Percentiles rank a stretch among this genome's conserved stretches.
Evolutionary conservation across 1,140 invertebrate species (phyloP).

Genomic region (Hyles vespertilio): DNA sequence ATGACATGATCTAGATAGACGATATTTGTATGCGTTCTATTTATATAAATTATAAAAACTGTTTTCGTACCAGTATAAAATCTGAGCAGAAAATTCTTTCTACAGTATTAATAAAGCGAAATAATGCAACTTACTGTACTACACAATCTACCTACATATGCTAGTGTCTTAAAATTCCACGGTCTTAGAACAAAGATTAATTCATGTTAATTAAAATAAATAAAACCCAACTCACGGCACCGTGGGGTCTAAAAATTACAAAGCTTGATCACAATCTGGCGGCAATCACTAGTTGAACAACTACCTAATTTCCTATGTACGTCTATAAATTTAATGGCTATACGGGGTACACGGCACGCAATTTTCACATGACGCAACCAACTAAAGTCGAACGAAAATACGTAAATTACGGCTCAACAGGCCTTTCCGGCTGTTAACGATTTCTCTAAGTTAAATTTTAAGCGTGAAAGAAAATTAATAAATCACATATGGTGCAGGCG

Average conservation of each 20-base stretch:
- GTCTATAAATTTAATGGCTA: slow-evolving; percentile 69
- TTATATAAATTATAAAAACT: no score
- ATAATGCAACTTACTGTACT: no score
- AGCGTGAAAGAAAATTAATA: slow-evolving; percentile 72
- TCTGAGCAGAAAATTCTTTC: no score
- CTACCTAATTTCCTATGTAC: slow-evolving; percentile 66
- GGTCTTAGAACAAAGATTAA: background rate
- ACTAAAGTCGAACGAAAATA: slow-evolving; percentile 49
- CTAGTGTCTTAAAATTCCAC: no score
- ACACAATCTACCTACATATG: no score
- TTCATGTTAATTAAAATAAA: slow-evolving; percentile 2
- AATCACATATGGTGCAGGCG: slow-evolving; percentile 50
- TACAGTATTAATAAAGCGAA: no score
- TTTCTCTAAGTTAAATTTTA: slow-evolving; percentile 65
- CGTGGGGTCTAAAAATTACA: slow-evolving; percentile 24
- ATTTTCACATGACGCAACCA: slow-evolving; percentile 62
- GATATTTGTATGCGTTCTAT: no score
- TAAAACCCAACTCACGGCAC: background rate
- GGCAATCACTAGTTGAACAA: slow-evolving; percentile 58
- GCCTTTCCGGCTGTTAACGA: slow-evolving; percentile 67
- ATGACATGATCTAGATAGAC: no score
- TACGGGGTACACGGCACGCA: slow-evolving; percentile 60
- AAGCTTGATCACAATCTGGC: slow-evolving; percentile 47
- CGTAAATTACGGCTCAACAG: slow-evolving; percentile 65
- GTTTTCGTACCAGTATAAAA: no score